These are phyloP conservation scores for Spilosoma lubricipeda DNA, from an alignment of 2,888 invertebrate genomes.

Conservation along the genomic window DNA sequence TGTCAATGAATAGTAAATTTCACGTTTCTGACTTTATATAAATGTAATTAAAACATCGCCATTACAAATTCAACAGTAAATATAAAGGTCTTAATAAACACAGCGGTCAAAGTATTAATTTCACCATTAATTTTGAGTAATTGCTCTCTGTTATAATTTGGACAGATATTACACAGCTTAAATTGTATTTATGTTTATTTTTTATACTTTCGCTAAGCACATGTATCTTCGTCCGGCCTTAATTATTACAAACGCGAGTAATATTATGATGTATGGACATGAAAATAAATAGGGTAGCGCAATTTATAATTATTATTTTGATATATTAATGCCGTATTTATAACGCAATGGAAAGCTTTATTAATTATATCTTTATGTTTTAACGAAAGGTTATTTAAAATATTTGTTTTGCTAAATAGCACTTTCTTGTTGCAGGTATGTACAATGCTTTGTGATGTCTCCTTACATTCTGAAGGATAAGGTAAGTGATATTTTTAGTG, in stretches of 20 bases:
- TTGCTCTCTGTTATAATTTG: slow-evolving; percentile 78
- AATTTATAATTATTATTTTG: slow-evolving; percentile 70
- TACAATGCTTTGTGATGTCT: slow-evolving; percentile 33
- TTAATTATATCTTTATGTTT: slow-evolving; percentile 47
- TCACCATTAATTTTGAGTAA: slow-evolving; percentile 85
- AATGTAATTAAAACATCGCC: slow-evolving; percentile 65
- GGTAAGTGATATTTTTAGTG: slow-evolving; percentile 30
- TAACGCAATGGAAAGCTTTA: slow-evolving; percentile 53
- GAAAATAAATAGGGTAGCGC: slow-evolving; percentile 72
- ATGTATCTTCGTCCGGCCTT: slow-evolving; percentile 70
- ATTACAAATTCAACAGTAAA: slow-evolving; percentile 67
- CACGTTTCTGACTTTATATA: slow-evolving; percentile 34
- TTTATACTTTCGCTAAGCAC: slow-evolving; percentile 67
- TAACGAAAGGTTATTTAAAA: slow-evolving; percentile 20
- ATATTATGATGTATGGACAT: slow-evolving; percentile 76
- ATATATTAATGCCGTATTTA: slow-evolving; percentile 55
- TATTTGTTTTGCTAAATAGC: slow-evolving; percentile 1
- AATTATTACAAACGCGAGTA: slow-evolving; percentile 76
- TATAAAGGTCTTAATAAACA: slow-evolving; percentile 82
- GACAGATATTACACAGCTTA: slow-evolving; percentile 76
- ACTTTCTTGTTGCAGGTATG: slow-evolving; percentile 71
- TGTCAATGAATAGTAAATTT: slow-evolving; percentile 44
- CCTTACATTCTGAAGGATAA: neutral
- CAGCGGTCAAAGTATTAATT: slow-evolving; percentile 85
- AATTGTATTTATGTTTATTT: slow-evolving; percentile 80